phyloP scores from a whole-genome alignment of 2,797 vertebrate genomes.

The Pelobates cultripes region DNA sequence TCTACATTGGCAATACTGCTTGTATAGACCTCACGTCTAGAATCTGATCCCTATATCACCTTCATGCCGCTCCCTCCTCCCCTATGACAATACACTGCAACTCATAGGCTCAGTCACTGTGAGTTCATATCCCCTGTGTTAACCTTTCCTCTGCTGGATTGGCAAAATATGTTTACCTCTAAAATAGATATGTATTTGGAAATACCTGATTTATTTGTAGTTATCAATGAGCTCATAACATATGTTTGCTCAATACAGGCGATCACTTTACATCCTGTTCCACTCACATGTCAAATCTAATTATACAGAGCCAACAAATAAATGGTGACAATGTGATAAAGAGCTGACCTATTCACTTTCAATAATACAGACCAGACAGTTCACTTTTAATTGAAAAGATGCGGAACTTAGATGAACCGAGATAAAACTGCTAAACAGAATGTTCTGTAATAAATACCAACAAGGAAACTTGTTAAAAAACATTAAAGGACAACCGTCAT shows the following conservation, averaged over 20 bases:
- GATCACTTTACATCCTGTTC: neutral
- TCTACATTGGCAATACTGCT: neutral
- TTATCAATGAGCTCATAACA: neutral
- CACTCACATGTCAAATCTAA: neutral
- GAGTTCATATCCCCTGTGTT: conserved; percentile 1
- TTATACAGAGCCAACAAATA: neutral
- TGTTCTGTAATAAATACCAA: neutral
- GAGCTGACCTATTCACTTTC: neutral
- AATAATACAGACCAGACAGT: neutral
- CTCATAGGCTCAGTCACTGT: neutral
- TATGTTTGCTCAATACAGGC: neutral
- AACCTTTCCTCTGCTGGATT: neutral
- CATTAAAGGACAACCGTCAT: no score
- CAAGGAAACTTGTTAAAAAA: neutral
- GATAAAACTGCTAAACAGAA: neutral
- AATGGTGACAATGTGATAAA: no score
- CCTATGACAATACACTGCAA: neutral
- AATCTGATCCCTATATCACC: neutral
- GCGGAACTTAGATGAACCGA: neutral
- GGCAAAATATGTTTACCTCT: neutral
- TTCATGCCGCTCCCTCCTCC: conserved; percentile 27
- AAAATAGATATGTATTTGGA: neutral
- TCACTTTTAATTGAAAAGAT: neutral
- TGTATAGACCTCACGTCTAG: conserved; percentile 19
- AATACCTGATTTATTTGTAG: neutral